Evolutionary conservation across 2,113 vertebrate genomes (phyloP).

Genomic region (Heterochromis multidens): DNA sequence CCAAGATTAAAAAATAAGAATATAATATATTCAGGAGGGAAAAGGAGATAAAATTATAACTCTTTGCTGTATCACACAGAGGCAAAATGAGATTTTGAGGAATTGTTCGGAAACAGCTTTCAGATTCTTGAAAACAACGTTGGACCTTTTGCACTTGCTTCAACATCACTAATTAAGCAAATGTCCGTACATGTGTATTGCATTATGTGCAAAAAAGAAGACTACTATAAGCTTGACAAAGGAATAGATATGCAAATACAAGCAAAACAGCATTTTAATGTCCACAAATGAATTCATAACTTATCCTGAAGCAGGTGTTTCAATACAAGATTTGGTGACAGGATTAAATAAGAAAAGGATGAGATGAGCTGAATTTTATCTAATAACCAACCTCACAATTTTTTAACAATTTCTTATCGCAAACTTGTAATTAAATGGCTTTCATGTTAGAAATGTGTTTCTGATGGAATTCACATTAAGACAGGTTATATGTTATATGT

Average conservation of each 20-base stretch:
- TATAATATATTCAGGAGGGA: not conserved
- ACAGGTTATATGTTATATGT: not conserved
- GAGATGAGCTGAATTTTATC: not conserved
- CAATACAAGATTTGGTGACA: not conserved
- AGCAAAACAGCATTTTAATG: not conserved
- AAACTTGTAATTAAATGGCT: not conserved
- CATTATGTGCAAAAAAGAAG: not conserved
- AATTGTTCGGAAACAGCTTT: not conserved
- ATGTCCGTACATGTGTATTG: accelerated
- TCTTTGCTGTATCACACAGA: not conserved
- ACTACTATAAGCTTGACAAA: not conserved
- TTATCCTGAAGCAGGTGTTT: not conserved
- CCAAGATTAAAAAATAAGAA: not conserved
- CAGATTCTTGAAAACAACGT: not conserved
- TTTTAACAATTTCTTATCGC: not conserved
- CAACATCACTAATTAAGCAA: not conserved
- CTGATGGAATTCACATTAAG: not conserved
- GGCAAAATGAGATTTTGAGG: not conserved
- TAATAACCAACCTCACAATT: not conserved
- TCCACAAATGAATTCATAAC: not conserved
- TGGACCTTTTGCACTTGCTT: not conserved
- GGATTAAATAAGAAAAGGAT: not conserved
- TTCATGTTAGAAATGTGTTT: not conserved
- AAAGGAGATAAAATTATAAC: not conserved
- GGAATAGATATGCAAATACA: not conserved